Evolutionary conservation across 2,888 invertebrate species (phyloP), one percentile per base, ranked within the genome.

Genomic region (Heliconius cydno): DNA sequence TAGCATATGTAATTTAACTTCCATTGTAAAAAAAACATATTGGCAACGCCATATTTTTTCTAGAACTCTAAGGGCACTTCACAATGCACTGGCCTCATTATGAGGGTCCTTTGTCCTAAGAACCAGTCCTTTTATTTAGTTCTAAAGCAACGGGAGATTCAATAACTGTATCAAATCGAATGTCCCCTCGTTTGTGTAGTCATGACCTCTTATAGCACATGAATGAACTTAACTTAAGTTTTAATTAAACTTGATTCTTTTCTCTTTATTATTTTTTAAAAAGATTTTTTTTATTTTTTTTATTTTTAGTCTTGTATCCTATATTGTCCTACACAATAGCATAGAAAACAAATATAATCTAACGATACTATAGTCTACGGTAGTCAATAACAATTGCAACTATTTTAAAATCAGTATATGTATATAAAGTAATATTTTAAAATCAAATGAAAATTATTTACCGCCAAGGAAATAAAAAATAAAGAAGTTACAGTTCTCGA

Each of bases 11-110:
- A 65, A 71, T 57, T 66, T 34, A 70, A 76, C 66, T 67, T 81
- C 76, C 81, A 82, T 83, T 83, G 82, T 80, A 83, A 90, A 82
- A 82, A 92, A 92, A 93, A 87, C 93, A 93, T 94, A 94, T 92
- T 93, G 93, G 89, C 87, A 83, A 85, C 85, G 86, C 87, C 89
- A 87, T 89, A 88, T 90, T 87, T 86, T 75, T 87, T 90, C 90
- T 89, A 88, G 88, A 89, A 89, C 90, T 89, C 19, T 89, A 87
- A 94, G 94, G 91, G 92, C 90, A 87, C 94, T 94, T 91, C 86
- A 87, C 94, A 94, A 94, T 94, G 92, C 92, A 92, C 92, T 91
- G 91, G 94, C 90, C 92, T 94, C 93, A 95, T 94, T 94, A 94
- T 94, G 89, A 92, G 94, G 94, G 94, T 81, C 88, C 92, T 94